Base-by-base conservation (phyloP, 2,888 invertebrate genomes). In the Tribolium freemani region DNA sequence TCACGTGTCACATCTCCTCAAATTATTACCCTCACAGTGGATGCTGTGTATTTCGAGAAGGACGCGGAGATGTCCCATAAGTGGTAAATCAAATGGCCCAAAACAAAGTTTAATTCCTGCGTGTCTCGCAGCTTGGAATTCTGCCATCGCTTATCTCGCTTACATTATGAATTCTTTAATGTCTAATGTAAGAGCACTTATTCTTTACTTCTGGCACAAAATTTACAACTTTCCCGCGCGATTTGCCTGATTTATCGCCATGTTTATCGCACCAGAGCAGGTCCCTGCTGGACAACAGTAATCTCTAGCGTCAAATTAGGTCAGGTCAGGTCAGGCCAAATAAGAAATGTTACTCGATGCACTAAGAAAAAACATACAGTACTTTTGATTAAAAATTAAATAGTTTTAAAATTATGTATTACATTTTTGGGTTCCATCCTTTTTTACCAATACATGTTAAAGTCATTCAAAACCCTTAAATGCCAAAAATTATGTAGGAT, bases 1-100 rank as follows among this genome's bases (percentile, higher is more conserved):
- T 63, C 63, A 60, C 57, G 69, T 54, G 58, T 64, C 58, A 31
- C 66, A 51, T 31, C 31, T 51, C 26, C 30, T 56, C 46, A 50
- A 61, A 21, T 61, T 68, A 67, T 69, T 69, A 44, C 61, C 4
- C 21, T 61, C 44, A 67, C 64, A 72, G 74, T 73, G 72, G 74
- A 60, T 26, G 46, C 30, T 9, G 53, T 54, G 53, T 54, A 26
- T 66, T 63, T 50, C 16, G 5, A 30, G 51, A 20, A 51, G 20
- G 20, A 20, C 51, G 63, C 21, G 61, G 61, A 57, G 51, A 30
- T 72, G 75, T 78, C 77, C 77, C 75, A 72, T 68, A 74, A 73
- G 76, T 72, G 75, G 75, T 79, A 79, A 79, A 79, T 79, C 79
- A 79, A 78, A 76, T 71, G 75, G 70, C 68, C 76, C 74, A 74